Conservation (phyloP, 2,888 invertebrate species). For the Ochropleura plecta region DNA sequence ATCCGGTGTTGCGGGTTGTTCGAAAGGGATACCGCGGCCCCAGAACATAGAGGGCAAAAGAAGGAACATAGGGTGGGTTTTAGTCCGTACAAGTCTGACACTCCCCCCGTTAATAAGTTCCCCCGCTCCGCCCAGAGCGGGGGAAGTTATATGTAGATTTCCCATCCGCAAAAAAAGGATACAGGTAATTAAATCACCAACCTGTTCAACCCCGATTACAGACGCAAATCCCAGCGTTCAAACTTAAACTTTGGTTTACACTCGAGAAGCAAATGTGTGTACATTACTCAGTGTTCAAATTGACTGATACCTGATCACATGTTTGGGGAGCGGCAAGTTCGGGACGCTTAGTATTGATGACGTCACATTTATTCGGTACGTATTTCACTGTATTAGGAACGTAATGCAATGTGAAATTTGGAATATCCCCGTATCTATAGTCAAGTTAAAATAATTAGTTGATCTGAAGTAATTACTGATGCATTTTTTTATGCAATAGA, state of each 20-base stretch:
- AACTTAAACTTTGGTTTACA: slow-evolving; percentile 30
- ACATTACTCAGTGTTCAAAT: slow-evolving; percentile 47
- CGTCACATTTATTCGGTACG: slow-evolving; percentile 26
- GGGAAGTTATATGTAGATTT: too few species aligned
- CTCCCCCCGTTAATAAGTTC: too few species aligned
- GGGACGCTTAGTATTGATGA: slow-evolving; percentile 45
- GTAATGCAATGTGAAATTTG: background rate
- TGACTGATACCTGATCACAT: slow-evolving; percentile 41
- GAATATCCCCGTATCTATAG: too few species aligned
- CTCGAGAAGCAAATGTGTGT: slow-evolving; percentile 39
- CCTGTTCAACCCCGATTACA: slow-evolving; percentile 11
- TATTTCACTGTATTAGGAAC: slow-evolving; percentile 5
- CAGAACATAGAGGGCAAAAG: too few species aligned
- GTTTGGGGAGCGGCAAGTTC: slow-evolving; percentile 39
- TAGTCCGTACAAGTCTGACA: too few species aligned
- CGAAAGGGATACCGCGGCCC: too few species aligned
- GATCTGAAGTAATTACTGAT: too few species aligned
- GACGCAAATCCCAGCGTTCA: slow-evolving; percentile 29
- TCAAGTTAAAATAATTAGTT: too few species aligned
- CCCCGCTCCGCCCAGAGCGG: too few species aligned
- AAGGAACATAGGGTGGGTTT: too few species aligned
- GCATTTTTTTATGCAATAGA: too few species aligned
- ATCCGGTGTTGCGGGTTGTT: too few species aligned
- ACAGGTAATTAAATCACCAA: background rate
- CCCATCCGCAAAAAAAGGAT: background rate